phyloP scores from a whole-genome alignment of 2,888 invertebrate genomes.

The Tupiocoris notatus region DNA sequence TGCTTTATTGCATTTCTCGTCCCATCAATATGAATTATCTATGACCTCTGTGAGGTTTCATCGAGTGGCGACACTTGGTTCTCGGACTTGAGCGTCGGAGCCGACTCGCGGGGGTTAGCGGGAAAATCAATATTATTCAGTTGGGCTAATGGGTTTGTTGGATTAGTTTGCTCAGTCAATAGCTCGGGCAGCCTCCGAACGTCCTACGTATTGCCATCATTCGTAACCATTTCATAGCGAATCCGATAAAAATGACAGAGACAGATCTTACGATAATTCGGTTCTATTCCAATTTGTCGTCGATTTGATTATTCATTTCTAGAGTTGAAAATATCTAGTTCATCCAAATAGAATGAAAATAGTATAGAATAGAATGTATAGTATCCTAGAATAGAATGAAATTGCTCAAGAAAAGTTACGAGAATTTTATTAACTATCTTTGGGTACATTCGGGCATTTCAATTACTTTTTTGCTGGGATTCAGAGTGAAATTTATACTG shows the following conservation, averaged over 20 bases:
- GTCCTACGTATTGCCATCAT: not conserved
- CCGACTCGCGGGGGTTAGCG: not conserved
- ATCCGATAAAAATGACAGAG: no score
- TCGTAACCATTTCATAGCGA: no score
- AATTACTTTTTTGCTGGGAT: no score
- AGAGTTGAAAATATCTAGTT: no score
- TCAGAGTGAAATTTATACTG: no score
- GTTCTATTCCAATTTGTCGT: no score
- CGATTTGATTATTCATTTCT: not conserved
- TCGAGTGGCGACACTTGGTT: not conserved
- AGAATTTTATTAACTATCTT: no score
- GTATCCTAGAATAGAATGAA: no score
- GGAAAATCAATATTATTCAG: conserved; percentile 29
- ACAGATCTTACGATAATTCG: no score
- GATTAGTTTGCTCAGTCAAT: conserved; percentile 32
- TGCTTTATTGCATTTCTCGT: not conserved
- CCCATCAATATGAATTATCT: no score
- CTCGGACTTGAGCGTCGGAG: not conserved
- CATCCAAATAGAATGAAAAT: not conserved
- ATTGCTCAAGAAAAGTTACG: no score
- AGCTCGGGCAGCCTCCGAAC: not conserved
- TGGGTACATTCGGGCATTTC: no score
- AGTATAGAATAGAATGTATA: not conserved
- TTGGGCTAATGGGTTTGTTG: conserved; percentile 28
- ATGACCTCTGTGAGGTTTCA: not conserved